Percentiles rank a stretch among this genome's conserved stretches.
Conservation (phyloP, 2,113 vertebrate genomes). For the Cyphomyrus plagiostoma region DNA sequence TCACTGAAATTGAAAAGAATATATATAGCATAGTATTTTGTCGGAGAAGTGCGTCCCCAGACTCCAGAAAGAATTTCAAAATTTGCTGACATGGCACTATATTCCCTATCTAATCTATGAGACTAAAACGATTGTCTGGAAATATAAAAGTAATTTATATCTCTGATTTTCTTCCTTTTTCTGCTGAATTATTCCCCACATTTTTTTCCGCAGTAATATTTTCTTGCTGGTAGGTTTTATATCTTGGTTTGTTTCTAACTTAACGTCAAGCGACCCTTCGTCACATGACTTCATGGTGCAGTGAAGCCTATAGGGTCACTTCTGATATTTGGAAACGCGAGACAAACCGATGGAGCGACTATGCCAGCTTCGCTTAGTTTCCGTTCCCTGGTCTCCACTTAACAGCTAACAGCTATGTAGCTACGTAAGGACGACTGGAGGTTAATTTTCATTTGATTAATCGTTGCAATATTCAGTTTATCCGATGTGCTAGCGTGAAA, state of each 20-base stretch:
- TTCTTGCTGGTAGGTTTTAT: not conserved
- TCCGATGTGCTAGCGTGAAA: not conserved
- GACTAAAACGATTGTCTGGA: not conserved
- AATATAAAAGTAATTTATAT: not conserved
- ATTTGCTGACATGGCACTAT: not conserved
- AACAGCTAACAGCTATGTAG: not conserved
- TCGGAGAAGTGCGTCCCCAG: not conserved
- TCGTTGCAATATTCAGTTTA: not conserved
- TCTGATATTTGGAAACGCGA: not conserved
- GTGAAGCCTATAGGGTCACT: not conserved
- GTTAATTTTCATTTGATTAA: not conserved
- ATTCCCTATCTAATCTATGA: not conserved
- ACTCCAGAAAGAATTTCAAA: not conserved
- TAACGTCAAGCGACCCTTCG: not conserved
- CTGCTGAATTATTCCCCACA: not conserved
- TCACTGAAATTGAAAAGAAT: not conserved
- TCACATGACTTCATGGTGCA: not conserved
- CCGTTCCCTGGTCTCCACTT: no score
- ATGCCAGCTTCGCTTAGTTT: not conserved
- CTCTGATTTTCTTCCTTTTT: not conserved
- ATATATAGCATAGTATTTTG: not conserved
- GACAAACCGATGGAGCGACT: not conserved
- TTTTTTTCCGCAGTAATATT: not conserved
- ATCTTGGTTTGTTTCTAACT: not conserved
- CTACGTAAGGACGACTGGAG: not conserved